phyloP scores from a whole-genome alignment of 1,140 invertebrate species.

The Bombus picipes region DNA sequence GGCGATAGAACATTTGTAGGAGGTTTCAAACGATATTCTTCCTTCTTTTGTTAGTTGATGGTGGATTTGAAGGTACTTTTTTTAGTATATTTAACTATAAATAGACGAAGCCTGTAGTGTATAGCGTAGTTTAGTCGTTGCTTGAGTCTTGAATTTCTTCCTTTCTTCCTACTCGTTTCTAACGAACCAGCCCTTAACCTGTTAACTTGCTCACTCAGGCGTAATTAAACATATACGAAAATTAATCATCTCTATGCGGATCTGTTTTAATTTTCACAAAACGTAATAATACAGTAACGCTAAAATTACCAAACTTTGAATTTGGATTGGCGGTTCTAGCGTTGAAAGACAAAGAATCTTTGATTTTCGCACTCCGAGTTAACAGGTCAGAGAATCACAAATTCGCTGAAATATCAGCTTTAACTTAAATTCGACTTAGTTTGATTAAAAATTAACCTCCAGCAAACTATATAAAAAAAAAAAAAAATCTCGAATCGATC shows the following conservation, averaged over 20 bases:
- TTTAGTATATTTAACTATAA: background rate
- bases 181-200: background rate
- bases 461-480: background rate
- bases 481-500: conserved; percentile 10
- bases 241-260: background rate
- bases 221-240: background rate
- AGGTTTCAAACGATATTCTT: too few relatives aligned
- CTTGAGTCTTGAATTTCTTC: conserved; percentile 29
- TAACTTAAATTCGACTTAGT: background rate
- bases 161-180: conserved; percentile 20
- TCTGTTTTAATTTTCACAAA: background rate
- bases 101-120: conserved; percentile 4
- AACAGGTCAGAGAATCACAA: background rate
- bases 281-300: background rate
- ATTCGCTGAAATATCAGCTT: background rate
- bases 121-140: conserved; percentile 15
- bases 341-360: background rate
- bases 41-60: background rate
- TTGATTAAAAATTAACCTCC: background rate
- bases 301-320: background rate
- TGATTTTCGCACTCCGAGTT: background rate
- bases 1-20: background rate
- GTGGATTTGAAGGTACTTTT: background rate
- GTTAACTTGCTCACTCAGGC: background rate
- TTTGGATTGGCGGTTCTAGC: background rate